These are phyloP conservation scores for Propithecus coquereli DNA, from an alignment of 2,113 vertebrate species.

Conservation along the genomic window DNA sequence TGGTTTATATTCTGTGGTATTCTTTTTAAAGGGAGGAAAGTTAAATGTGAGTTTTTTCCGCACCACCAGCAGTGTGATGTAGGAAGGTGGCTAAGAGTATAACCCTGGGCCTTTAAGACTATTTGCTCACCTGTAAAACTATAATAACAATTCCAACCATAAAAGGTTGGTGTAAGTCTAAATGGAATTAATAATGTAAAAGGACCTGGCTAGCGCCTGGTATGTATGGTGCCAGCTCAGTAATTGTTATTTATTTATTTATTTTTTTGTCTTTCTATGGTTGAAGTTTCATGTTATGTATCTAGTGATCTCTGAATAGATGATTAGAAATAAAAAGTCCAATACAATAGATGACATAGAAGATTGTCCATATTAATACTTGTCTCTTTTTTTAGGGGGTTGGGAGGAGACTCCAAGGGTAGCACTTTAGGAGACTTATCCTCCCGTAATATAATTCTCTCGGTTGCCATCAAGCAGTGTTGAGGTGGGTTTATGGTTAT, in stretches of 20 bases:
- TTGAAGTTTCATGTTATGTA: neutral
- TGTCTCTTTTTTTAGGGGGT: neutral
- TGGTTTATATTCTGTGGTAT: constrained; percentile 14
- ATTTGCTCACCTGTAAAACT: neutral
- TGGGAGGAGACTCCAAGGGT: neutral
- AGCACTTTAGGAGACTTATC: neutral
- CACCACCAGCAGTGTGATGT: neutral
- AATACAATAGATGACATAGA: neutral
- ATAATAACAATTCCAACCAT: neutral
- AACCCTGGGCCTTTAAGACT: neutral
- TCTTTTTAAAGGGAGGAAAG: constrained; percentile 27
- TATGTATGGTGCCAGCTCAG: neutral
- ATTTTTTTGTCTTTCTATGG: neutral
- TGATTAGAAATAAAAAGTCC: constrained; percentile 4
- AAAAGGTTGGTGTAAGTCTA: neutral
- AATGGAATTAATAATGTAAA: neutral
- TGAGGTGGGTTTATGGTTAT: neutral
- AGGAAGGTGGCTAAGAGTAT: neutral
- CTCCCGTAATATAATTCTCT: neutral
- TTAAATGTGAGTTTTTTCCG: neutral
- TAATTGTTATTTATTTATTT: neutral
- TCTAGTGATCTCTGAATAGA: neutral
- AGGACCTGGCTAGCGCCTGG: neutral
- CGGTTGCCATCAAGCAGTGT: neutral
- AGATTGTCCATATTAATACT: neutral